Evolutionary conservation across 37 sponge, comb jelly and placozoan species (phyloP).

Genomic region (Tethya wilhelma): DNA sequence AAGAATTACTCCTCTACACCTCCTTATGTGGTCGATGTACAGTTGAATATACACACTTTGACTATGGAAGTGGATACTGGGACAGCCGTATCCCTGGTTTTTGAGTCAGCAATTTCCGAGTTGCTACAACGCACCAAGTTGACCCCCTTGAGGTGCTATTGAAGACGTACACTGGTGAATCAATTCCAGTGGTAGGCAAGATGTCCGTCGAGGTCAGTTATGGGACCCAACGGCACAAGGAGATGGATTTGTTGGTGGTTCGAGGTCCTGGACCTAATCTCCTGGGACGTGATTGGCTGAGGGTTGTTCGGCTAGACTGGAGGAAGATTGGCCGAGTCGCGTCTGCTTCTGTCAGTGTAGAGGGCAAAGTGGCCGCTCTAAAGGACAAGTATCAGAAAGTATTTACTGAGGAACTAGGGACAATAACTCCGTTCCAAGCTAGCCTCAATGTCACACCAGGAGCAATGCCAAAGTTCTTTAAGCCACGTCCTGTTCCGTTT

Average conservation of each 20-base stretch:
- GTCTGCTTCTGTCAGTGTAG: not conserved
- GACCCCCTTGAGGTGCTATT: not conserved
- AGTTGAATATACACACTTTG: too few species aligned
- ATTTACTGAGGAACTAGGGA: constrained; percentile 28
- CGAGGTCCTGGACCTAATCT: constrained; percentile 7
- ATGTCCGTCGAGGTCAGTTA: not conserved
- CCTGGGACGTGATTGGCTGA: constrained; percentile 25
- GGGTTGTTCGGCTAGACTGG: constrained; percentile 14
- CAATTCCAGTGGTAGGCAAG: constrained; percentile 8
- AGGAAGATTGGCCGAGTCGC: not conserved
- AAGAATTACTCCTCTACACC: too few species aligned
- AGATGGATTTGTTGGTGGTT: constrained; percentile 3
- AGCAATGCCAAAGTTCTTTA: constrained; percentile 16
- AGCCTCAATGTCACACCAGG: constrained; percentile 1
- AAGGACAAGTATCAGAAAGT: constrained; percentile 28
- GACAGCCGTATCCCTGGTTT: too few species aligned
- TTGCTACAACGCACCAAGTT: not conserved
- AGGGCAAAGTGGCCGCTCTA: not conserved
- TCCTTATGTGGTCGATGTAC: too few species aligned
- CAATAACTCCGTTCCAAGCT: constrained; percentile 8
- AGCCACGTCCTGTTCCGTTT: constrained; percentile 23
- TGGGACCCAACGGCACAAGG: constrained; percentile 13
- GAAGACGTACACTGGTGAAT: constrained; percentile 18
- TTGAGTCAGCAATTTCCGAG: too few species aligned
- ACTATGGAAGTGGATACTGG: not conserved